Conservation (phyloP, 2,888 invertebrate genomes). For the Dilophus febrilis region DNA sequence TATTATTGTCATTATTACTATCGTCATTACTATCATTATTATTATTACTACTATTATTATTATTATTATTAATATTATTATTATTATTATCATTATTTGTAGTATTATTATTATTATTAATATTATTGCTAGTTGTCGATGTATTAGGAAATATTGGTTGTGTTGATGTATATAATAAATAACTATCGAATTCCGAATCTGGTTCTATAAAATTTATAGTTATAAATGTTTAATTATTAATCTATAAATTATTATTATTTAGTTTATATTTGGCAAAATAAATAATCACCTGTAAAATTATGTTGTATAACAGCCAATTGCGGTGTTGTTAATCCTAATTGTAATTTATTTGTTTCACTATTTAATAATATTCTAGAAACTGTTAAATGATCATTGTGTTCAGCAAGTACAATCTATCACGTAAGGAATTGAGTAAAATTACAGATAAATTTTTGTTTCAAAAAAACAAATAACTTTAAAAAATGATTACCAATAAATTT, state of each 20-base stretch:
- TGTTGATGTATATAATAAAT: conserved; percentile 39
- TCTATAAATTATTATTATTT: conserved; percentile 4
- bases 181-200: conserved; percentile 53
- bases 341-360: conserved; percentile 58
- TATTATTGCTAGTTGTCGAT: conserved; percentile 3
- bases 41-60: no score
- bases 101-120: no score
- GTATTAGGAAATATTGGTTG: conserved; percentile 16
- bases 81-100: no score
- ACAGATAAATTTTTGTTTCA: neutral
- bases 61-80: no score
- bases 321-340: conserved; percentile 55
- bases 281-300: conserved; percentile 52
- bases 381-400: conserved; percentile 77
- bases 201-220: conserved; percentile 34
- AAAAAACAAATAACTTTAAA: neutral
- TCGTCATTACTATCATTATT: no score
- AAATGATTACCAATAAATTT: conserved; percentile 49
- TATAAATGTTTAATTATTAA: conserved; percentile 1
- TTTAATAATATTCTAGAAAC: conserved; percentile 71
- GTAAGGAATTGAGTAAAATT: neutral
- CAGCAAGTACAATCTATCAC: conserved; percentile 55
- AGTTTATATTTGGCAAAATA: neutral
- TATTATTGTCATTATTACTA: no score
- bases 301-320: conserved; percentile 51